A percentile compares a stretch with the other conserved stretches of the same genome.
Evolutionary conservation across 2,888 invertebrate genomes (phyloP).

Genomic region (Metallyticus violacea): DNA sequence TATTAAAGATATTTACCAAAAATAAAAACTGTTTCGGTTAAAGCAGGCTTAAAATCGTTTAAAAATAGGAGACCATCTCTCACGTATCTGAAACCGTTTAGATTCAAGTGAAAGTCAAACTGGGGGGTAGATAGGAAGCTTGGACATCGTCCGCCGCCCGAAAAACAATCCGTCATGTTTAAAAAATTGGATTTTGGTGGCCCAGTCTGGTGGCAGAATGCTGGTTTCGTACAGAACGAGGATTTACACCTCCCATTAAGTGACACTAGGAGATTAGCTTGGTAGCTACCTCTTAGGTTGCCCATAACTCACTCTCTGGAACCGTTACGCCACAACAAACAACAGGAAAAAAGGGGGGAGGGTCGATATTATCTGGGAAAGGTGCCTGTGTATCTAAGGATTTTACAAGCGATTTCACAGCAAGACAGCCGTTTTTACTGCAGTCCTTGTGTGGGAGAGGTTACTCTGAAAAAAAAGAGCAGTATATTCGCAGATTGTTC

Average conservation of each 20-base stretch:
- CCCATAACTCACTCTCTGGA: not conserved
- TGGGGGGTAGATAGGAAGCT: not conserved
- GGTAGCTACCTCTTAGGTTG: not conserved
- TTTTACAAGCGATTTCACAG: not conserved
- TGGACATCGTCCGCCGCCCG: not conserved
- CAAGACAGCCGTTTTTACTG: not conserved
- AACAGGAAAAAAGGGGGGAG: no score
- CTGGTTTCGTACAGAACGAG: not conserved
- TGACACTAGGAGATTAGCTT: slow-evolving; percentile 9
- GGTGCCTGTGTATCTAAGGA: not conserved
- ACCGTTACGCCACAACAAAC: not conserved
- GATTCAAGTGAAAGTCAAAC: not conserved
- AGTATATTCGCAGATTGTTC: no score
- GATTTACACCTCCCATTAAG: slow-evolving; percentile 16
- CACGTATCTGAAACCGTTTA: no score
- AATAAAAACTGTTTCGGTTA: no score
- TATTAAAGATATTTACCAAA: no score
- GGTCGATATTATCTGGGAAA: not conserved
- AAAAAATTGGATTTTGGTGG: not conserved
- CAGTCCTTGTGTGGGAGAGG: no score
- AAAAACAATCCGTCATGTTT: not conserved
- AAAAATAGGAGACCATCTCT: no score
- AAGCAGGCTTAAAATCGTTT: no score
- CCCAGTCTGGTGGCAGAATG: no score
- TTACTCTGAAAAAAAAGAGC: no score